phyloP scores from a whole-genome alignment of 1,140 invertebrate genomes.

The Oryzaephilus surinamensis region DNA sequence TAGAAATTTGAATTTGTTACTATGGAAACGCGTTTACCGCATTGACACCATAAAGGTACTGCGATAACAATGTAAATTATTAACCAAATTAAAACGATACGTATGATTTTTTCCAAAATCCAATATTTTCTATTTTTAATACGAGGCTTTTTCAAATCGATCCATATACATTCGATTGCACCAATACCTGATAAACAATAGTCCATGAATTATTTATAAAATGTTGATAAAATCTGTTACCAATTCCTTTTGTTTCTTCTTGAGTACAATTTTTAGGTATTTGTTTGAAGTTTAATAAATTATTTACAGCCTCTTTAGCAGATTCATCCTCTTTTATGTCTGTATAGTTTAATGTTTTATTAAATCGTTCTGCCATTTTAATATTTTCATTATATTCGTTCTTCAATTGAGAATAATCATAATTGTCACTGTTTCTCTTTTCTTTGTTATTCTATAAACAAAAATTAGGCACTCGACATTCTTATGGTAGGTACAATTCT shows the following conservation, averaged over 20 bases:
- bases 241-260: constrained; percentile 29
- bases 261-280: constrained; percentile 27
- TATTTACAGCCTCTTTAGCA: constrained; percentile 22
- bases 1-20: too few species aligned
- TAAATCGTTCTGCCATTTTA: constrained; percentile 15
- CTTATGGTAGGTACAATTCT: too few species aligned
- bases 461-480: too few species aligned
- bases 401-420: constrained; percentile 29
- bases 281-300: constrained; percentile 18
- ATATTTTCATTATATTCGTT: constrained; percentile 24
- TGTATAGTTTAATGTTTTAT: constrained; percentile 26
- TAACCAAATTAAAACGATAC: constrained; percentile 28
- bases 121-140: background rate
- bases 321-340: constrained; percentile 30
- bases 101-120: constrained; percentile 13
- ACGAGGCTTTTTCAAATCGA: too few species aligned
- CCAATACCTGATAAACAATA: background rate
- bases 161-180: background rate
- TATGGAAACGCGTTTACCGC: constrained; percentile 18
- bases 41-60: constrained; percentile 31
- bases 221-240: constrained; percentile 9
- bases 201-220: background rate
- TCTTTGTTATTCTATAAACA: background rate
- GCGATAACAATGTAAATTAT: constrained; percentile 29
- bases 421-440: constrained; percentile 17